These are phyloP conservation scores for Andinoacara biseriatus DNA, from an alignment of 2,113 vertebrate species.

Conservation along the genomic window DNA sequence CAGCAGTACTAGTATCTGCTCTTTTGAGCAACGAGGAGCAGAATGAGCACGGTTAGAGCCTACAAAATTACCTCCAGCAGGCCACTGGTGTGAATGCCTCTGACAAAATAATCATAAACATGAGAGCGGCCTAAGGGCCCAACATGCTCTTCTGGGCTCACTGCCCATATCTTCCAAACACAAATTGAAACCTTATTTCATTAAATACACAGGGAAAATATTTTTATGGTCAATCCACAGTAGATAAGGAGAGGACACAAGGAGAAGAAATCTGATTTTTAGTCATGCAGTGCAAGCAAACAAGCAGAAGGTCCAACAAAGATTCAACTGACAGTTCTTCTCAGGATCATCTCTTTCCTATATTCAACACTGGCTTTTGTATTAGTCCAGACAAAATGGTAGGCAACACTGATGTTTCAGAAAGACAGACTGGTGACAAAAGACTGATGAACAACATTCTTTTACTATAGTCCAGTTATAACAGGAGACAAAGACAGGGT, in stretches of 20 bases:
- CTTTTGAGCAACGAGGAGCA: too few relatives aligned
- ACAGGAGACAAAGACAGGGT: background rate
- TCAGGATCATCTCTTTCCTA: background rate
- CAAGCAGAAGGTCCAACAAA: constrained; percentile 36
- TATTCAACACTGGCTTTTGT: too few relatives aligned
- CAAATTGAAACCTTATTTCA: background rate
- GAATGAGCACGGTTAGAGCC: too few relatives aligned
- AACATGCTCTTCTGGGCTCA: too few relatives aligned
- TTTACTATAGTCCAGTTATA: background rate
- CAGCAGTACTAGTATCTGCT: too few relatives aligned
- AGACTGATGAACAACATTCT: background rate
- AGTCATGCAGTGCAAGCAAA: constrained; percentile 67
- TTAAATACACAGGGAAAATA: background rate
- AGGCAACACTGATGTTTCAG: background rate
- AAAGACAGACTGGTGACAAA: background rate
- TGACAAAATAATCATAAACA: too few relatives aligned
- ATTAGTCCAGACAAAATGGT: too few relatives aligned
- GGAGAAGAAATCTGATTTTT: constrained; percentile 27
- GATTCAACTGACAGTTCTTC: constrained; percentile 8
- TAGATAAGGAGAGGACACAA: constrained; percentile 34
- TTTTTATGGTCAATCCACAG: background rate
- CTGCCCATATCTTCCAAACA: background rate
- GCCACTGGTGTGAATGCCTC: too few relatives aligned
- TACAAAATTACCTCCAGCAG: too few relatives aligned
- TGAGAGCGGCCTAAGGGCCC: too few relatives aligned